Base-by-base conservation (phyloP, 2,888 invertebrate genomes). In the Agrotis segetum region DNA sequence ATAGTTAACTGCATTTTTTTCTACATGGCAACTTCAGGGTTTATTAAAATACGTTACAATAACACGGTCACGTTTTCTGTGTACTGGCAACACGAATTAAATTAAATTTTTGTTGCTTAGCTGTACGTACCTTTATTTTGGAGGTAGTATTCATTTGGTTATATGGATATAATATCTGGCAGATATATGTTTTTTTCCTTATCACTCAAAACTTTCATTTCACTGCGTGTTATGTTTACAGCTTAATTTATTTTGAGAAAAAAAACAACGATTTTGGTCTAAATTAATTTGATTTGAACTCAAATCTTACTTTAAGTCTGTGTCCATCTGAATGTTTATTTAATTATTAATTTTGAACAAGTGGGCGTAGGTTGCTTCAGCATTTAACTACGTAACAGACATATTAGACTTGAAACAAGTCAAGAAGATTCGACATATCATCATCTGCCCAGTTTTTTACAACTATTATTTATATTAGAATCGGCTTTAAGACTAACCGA, bases 1-100 rank as follows among this genome's bases (percentile, higher is more conserved):
- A 88, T 87, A 81, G 83, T 76, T 73, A 69, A 71, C 64, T 70
- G 71, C 74, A 71, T 64, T 81, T 71, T 71, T 78, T 83, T 75
- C 19, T 74, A 69, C 62, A 52, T 34, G 71, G 19, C 49, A 40
- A 60, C 52, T 68, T 56, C 55, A 52, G 7, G n/a, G 63, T 67
- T 24, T 40, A 53, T 52, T 68, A 61, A 58, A 24, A 40, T 5
- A 40, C 13, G 9, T 49, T 50, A 29, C 1, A 56, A 34, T 46
- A n/a, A 55, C 16, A 58, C 64, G 47, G 65, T 56, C 78, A 73
- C 61, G 73, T 69, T 62, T 24, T 21, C 6, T 46, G 34, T 29
- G 52, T 61, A 58, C 62, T 3, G 34, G 55, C 59, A 59, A 17
- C 21, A 62, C 46, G 74, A 65, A 71, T 9, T 56, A 55, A 44